These are phyloP conservation scores for Caenorhabditis imperialis DNA, from an alignment of 2,888 invertebrate genomes.

Conservation along the genomic window DNA sequence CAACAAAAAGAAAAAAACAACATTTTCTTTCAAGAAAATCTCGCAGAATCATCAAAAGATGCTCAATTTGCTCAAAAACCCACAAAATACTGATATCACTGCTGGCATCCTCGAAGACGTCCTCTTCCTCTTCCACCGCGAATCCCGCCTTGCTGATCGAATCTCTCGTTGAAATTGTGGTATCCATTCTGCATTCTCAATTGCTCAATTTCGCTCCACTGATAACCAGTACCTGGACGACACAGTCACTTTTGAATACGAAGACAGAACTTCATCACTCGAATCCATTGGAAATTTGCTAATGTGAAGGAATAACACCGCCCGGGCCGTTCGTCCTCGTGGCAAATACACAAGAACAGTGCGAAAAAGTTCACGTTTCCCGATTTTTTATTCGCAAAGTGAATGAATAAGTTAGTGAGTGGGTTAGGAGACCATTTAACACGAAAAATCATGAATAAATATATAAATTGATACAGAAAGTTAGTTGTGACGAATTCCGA, in stretches of 20 bases:
- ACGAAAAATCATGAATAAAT: slow-evolving; percentile 5
- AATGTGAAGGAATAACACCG: no score
- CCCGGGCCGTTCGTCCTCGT: no score
- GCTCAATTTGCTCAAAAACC: background rate
- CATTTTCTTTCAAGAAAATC: no score
- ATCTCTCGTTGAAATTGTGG: slow-evolving; percentile 27
- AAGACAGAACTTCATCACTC: slow-evolving; percentile 29
- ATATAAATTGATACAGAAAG: background rate
- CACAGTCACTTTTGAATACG: slow-evolving; percentile 40
- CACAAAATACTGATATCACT: slow-evolving; percentile 46
- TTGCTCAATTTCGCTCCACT: background rate
- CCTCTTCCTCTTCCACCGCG: slow-evolving; percentile 20
- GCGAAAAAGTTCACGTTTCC: no score
- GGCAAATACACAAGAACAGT: no score
- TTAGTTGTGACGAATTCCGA: slow-evolving; percentile 84
- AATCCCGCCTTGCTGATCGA: slow-evolving; percentile 26
- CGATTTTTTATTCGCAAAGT: no score
- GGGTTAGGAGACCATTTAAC: background rate
- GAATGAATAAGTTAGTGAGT: background rate
- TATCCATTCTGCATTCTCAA: slow-evolving; percentile 11
- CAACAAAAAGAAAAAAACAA: no score
- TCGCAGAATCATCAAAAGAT: no score
- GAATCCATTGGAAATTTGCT: no score
- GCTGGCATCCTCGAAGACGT: slow-evolving; percentile 53
- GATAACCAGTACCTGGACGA: slow-evolving; percentile 18